Percentiles rank a stretch among this genome's conserved stretches.
These are phyloP conservation scores for Euglossa dilemma DNA, from an alignment of 1,140 invertebrate genomes.

Conservation along the genomic window DNA sequence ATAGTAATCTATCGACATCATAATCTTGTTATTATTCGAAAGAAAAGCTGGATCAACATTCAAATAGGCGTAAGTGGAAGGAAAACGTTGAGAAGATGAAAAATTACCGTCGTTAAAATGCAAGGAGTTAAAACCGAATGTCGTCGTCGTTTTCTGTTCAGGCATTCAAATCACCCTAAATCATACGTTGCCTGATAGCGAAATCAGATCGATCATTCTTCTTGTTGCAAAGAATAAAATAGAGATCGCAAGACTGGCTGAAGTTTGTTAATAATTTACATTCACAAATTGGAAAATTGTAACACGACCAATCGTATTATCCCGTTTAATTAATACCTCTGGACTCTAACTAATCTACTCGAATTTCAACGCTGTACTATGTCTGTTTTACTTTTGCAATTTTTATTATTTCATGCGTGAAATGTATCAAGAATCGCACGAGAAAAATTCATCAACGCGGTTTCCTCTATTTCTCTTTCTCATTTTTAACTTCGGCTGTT, in stretches of 20 bases:
- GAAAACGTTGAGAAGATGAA: accelerated
- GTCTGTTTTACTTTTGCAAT: no score
- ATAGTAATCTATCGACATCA: no score
- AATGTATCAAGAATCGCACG: no score
- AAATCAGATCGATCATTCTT: not conserved
- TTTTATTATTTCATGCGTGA: no score
- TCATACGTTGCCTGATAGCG: no score
- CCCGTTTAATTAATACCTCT: not conserved
- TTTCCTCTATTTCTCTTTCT: no score
- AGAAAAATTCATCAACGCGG: no score
- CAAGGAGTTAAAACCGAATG: not conserved
- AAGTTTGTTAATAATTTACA: not conserved
- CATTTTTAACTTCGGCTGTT: no score
- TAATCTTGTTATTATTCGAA: no score
- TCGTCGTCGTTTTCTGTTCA: not conserved
- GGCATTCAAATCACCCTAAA: not conserved
- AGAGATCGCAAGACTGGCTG: not conserved
- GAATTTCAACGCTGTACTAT: no score
- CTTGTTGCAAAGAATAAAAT: not conserved
- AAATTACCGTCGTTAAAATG: not conserved
- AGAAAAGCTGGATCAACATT: not conserved
- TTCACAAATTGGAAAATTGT: not conserved
- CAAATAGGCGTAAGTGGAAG: no score
- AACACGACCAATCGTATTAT: not conserved
- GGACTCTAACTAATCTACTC: not conserved